A percentile compares a stretch with the other conserved stretches of the same genome.
phyloP scores from a whole-genome alignment of 2,797 vertebrate genomes.

The Lacerta agilis region DNA sequence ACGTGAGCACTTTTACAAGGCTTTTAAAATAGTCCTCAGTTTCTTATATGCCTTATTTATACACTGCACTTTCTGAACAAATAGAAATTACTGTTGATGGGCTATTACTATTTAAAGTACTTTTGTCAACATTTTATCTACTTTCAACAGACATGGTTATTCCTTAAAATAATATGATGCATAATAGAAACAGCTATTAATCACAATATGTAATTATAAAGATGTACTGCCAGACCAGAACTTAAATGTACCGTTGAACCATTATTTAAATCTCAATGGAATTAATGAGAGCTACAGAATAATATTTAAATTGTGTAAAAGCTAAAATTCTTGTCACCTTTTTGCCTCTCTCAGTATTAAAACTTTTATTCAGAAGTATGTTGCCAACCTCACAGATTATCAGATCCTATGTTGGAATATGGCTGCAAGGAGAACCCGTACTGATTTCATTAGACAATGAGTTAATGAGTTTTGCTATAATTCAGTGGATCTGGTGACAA shows the following conservation, averaged over 20 bases:
- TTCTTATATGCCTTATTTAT: slow-evolving; percentile 12
- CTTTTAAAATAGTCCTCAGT: neutral
- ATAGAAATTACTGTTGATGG: slow-evolving; percentile 17
- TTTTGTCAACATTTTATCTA: slow-evolving; percentile 11
- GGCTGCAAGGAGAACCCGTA: neutral
- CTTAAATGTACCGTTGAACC: neutral
- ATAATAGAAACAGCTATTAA: slow-evolving; percentile 33
- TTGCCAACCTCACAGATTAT: neutral
- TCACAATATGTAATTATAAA: neutral
- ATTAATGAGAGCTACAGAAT: slow-evolving; percentile 1
- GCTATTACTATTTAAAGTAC: neutral
- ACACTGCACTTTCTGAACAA: slow-evolving; percentile 35
- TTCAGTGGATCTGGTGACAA: neutral
- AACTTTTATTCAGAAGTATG: neutral
- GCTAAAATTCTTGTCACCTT: neutral
- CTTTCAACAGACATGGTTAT: neutral
- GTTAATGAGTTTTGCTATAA: neutral
- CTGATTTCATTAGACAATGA: neutral
- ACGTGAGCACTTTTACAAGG: slow-evolving; percentile 5
- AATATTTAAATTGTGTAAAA: slow-evolving; percentile 26
- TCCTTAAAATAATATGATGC: slow-evolving; percentile 35
- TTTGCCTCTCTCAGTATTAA: neutral
- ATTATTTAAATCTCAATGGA: neutral
- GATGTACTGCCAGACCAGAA: slow-evolving; percentile 21
- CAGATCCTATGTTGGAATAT: neutral